Conservation (phyloP, 2,113 vertebrate genomes). For the Epinephelus moara region DNA sequence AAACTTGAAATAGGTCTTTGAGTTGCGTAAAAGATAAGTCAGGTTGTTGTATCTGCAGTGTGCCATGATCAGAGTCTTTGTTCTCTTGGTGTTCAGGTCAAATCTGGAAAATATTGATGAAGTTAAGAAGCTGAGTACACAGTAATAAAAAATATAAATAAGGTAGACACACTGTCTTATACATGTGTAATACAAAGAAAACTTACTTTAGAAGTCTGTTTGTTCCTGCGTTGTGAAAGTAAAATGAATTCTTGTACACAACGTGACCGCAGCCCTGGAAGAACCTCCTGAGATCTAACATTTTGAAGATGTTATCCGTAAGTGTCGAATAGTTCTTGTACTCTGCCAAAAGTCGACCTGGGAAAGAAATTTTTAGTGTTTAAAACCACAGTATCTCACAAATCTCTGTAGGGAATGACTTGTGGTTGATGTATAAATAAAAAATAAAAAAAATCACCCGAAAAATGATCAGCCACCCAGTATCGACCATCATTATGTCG, state of each 20-base stretch:
- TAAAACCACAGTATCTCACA: not conserved
- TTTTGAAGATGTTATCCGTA: constrained; percentile 74
- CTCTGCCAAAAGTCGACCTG: constrained; percentile 87
- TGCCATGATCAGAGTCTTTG: constrained; percentile 78
- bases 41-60: constrained; percentile 87
- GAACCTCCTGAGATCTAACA: constrained; percentile 79
- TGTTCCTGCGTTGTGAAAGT: constrained; percentile 90
- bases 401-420: not conserved
- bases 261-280: constrained; percentile 92
- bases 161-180: not conserved
- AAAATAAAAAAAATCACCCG: constrained; percentile 80
- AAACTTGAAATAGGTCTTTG: constrained; percentile 94
- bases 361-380: not conserved
- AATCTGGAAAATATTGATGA: constrained; percentile 79
- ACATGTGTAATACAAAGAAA: not conserved
- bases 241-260: constrained; percentile 87
- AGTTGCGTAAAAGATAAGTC: constrained; percentile 90
- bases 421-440: not conserved
- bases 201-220: constrained; percentile 88
- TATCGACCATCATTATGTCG: constrained; percentile 82
- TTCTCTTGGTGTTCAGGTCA: constrained; percentile 80
- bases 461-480: constrained; percentile 92
- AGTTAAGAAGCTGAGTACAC: not conserved
- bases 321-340: constrained; percentile 81
- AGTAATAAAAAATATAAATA: not conserved